These are phyloP conservation scores for Torymus texanus DNA, from an alignment of 2,888 invertebrate genomes.

Conservation along the genomic window DNA sequence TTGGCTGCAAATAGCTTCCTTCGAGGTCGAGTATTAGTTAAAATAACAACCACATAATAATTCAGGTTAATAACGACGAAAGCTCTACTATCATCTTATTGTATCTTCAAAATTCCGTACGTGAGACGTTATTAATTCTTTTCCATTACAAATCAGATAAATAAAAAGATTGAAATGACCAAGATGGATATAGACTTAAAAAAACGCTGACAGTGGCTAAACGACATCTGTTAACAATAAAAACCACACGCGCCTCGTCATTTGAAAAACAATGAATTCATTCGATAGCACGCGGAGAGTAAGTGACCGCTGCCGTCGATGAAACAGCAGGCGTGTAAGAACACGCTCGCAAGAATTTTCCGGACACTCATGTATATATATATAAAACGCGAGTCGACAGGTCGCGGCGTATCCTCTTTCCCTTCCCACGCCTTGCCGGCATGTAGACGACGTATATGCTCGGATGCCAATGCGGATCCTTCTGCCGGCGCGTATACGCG, in stretches of 20 bases:
- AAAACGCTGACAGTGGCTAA: neutral
- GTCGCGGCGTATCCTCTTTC: conserved; percentile 17
- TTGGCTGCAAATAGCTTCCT: conserved; percentile 38
- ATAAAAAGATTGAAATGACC: too few species aligned
- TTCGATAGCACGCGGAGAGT: neutral
- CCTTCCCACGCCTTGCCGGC: conserved; percentile 48
- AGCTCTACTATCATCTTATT: too few species aligned
- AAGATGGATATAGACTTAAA: too few species aligned
- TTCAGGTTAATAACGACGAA: too few species aligned
- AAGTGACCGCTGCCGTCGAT: neutral
- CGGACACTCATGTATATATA: conserved; percentile 3
- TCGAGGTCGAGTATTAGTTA: conserved; percentile 37
- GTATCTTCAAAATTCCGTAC: too few species aligned
- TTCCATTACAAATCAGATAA: too few species aligned
- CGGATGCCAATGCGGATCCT: conserved; percentile 36
- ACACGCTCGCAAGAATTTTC: neutral
- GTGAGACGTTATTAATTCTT: too few species aligned
- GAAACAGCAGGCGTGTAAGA: neutral
- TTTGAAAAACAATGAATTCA: conserved; percentile 14
- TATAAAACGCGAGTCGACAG: neutral
- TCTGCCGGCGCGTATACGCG: too few species aligned
- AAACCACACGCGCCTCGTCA: neutral
- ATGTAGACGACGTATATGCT: conserved; percentile 63
- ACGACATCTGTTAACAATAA: neutral
- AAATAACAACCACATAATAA: neutral